These are phyloP conservation scores for Porites evermanni DNA, from an alignment of 92 coral and sea anemone genomes.

Conservation along the genomic window DNA sequence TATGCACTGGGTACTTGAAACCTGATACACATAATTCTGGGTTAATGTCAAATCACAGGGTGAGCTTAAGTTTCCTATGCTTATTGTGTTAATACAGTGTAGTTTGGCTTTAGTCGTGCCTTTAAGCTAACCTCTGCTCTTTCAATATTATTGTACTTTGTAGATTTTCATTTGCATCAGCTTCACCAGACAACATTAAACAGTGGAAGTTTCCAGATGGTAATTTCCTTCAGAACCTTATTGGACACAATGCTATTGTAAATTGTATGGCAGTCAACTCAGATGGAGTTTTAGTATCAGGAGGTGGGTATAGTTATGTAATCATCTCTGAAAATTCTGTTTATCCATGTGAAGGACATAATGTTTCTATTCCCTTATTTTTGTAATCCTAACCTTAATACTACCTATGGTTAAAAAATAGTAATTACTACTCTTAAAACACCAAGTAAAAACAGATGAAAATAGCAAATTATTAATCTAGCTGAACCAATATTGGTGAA, in stretches of 20 bases:
- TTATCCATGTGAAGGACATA: background rate
- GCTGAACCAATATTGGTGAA: too few species aligned
- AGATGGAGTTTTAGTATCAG: constrained; percentile 97
- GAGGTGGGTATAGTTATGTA: constrained; percentile 67
- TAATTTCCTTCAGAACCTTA: constrained; percentile 92
- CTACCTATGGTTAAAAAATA: too few species aligned
- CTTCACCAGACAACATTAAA: constrained; percentile 98
- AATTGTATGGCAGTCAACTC: constrained; percentile 97
- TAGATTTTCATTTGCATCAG: constrained; percentile 92
- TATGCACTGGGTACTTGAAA: background rate
- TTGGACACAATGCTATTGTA: constrained; percentile 95
- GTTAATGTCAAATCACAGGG: too few species aligned
- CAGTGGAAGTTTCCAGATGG: constrained; percentile 99
- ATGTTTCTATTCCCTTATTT: too few species aligned
- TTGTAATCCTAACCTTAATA: too few species aligned
- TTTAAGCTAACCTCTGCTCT: too few species aligned
- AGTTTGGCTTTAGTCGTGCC: too few species aligned
- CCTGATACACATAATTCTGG: background rate
- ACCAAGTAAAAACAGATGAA: too few species aligned
- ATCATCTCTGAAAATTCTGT: background rate
- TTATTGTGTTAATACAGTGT: too few species aligned
- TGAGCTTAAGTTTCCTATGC: too few species aligned
- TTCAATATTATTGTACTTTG: background rate
- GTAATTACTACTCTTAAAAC: too few species aligned
- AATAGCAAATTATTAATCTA: too few species aligned